Base-by-base conservation (phyloP, 2,888 invertebrate genomes). In the Smittia sp. region DNA sequence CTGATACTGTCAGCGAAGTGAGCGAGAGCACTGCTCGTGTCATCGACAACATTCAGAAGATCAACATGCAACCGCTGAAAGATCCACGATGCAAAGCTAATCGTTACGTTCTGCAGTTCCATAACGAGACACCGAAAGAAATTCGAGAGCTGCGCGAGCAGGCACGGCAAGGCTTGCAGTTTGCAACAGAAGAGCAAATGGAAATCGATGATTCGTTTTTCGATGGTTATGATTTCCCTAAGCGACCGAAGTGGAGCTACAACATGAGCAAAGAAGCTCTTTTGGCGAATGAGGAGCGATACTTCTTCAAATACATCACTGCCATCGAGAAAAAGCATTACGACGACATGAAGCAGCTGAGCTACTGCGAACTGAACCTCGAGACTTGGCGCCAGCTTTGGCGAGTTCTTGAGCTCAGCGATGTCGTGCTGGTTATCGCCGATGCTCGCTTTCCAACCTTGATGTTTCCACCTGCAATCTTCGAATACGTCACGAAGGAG, bases 351-450 rank as follows among this genome's bases (percentile, higher is more conserved):
- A 85, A 86, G 74, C 86, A 89, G 2, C 83, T 96, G 75, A 94
- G 95, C 67, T 92, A 93, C 78, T 96, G 95, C 81, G 97, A 98
- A 80, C 81, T 96, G 75, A 98, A 98, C 83, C 82, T 98, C 77
- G 97, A 98, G 83, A 97, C 97, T 0, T 98, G 97, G 97, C 83
- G 97, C 13, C 98, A 98, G 78, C 81, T 98, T 75, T 98, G 98
- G 98, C 84, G 98, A 52, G 97, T 98, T 0, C 79, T 96, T 4
- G 98, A 98, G 82, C 93, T 96, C 88, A 94, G 96, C 0, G 97
- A 98, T 79, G 85, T 98, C 27, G 80, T 97, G 13, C 83, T 98
- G 86, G 46, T 94, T 7, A 92, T 98, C 75, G 92, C 93, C 0
- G 98, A 98, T 80, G 91, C 95, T 65, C 85, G 96, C 79, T 95